These are phyloP conservation scores for Eulemur albifrons DNA, from an alignment of 2,797 vertebrate species.

Conservation along the genomic window DNA sequence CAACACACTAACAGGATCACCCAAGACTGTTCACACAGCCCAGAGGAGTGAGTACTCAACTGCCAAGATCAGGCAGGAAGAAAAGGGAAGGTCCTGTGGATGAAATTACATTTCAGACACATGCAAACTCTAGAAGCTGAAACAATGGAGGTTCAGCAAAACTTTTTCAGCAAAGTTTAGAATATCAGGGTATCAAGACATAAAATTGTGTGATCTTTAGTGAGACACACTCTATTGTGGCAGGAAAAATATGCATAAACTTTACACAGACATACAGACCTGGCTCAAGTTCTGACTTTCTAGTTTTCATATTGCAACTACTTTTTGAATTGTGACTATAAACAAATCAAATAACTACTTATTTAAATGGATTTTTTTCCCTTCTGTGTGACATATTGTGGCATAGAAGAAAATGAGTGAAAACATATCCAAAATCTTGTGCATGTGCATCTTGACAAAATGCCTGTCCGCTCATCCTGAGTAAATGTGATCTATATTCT, in stretches of 20 bases:
- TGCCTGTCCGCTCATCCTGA: neutral
- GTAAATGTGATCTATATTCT: neutral
- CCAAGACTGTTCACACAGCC: neutral
- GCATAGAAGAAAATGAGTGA: neutral
- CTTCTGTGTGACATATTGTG: neutral
- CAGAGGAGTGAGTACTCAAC: neutral
- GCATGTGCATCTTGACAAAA: slow-evolving; percentile 13
- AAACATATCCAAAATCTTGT: neutral
- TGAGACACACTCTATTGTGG: neutral
- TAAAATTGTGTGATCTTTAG: neutral
- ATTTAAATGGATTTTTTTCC: neutral
- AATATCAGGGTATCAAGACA: neutral
- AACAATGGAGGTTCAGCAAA: neutral
- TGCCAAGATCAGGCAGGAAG: neutral
- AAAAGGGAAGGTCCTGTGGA: neutral
- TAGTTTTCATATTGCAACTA: neutral
- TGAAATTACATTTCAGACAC: neutral
- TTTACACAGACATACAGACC: neutral
- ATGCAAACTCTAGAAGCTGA: neutral
- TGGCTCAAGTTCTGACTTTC: neutral
- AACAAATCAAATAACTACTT: neutral
- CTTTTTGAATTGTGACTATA: neutral
- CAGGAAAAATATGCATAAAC: neutral
- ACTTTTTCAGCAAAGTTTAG: neutral
- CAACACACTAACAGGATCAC: neutral